Evolutionary conservation across 2,888 invertebrate genomes (phyloP), one percentile per base, ranked within the genome.

Genomic region (Julus scandinavius): DNA sequence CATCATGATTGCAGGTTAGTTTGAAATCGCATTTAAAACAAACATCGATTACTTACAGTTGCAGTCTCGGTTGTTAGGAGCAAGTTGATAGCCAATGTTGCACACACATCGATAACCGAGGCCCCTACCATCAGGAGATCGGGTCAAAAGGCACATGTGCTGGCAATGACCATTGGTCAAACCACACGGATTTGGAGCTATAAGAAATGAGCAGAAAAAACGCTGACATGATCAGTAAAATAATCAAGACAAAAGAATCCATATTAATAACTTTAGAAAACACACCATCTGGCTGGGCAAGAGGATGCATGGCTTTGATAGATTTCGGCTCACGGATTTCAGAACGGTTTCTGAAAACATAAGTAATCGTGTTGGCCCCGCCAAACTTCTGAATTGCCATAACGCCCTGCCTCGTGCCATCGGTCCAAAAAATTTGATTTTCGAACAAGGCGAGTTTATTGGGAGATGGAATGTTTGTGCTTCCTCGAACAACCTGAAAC

Each of bases 91-190:
- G 9, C 98, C 98, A 54, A 97, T 96, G 90, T 96, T 95, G 92
- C 98, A 99, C 84, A 97, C 97, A 93, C 99, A 99, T 7, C 97
- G 94, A 92, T 96, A 98, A 0, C 97, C 97, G 17, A 98, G 93
- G 0, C 95, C 95, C 0, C 91, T 95, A 94, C 91, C 91, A 83
- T 89, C 93, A 2, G 96, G 95, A 9, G 90, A 90, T 83, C 92
- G 91, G 0, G 98, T 97, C 0, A 98, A 95, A 87, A 98, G 96
- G 91, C 98, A 99, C 95, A 99, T 95, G 90, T 99, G 98, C 86
- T 97, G 95, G 92, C 99, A 99, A 0, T 96, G 96, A 0, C 97
- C 97, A 91, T 97, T 97, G 91, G 96, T 96, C 90, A 94, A 94
- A 0, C 96, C 97, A 91, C 98, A 98, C 0, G 98, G 98, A 92